These are phyloP conservation scores for Macropodus opercularis DNA, from an alignment of 2,797 vertebrate genomes.

Conservation along the genomic window DNA sequence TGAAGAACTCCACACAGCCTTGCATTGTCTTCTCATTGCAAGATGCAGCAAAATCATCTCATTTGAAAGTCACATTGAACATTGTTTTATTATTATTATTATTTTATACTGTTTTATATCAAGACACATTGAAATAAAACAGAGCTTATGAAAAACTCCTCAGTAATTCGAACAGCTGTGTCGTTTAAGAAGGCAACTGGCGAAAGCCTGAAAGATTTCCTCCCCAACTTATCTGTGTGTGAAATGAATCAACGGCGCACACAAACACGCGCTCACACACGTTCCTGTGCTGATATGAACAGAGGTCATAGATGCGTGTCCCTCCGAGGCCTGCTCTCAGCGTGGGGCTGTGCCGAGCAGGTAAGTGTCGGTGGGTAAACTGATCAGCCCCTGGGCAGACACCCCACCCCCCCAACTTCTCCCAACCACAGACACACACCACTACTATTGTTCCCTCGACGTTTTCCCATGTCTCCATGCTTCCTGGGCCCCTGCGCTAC, in stretches of 20 bases:
- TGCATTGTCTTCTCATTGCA: slow-evolving; percentile 13
- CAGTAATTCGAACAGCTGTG: slow-evolving; percentile 20
- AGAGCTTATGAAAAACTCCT: slow-evolving; percentile 16
- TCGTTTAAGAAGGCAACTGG: slow-evolving; percentile 41
- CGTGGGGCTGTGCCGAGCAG: slow-evolving; percentile 59
- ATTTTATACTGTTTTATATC: slow-evolving; percentile 2
- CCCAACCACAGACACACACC: slow-evolving; percentile 17
- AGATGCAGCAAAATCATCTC: slow-evolving; percentile 18
- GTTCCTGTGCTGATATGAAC: slow-evolving; percentile 68
- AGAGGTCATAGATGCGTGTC: slow-evolving; percentile 63
- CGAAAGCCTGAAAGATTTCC: slow-evolving; percentile 52
- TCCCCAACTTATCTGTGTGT: slow-evolving; percentile 46
- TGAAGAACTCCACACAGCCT: neutral
- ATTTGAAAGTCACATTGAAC: slow-evolving; percentile 20
- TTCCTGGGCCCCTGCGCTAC: slow-evolving; percentile 74
- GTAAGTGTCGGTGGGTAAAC: slow-evolving; percentile 71
- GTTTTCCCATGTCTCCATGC: slow-evolving; percentile 66
- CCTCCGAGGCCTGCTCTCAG: slow-evolving; percentile 62
- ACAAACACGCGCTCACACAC: slow-evolving; percentile 23
- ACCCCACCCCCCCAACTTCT: slow-evolving; percentile 34
- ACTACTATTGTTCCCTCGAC: slow-evolving; percentile 50
- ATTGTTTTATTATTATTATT: too few species aligned
- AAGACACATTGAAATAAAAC: too few species aligned
- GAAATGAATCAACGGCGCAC: slow-evolving; percentile 58
- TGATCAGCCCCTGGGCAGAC: slow-evolving; percentile 46